phyloP scores from a whole-genome alignment of 2,888 invertebrate species.

The Sesia bembeciformis region DNA sequence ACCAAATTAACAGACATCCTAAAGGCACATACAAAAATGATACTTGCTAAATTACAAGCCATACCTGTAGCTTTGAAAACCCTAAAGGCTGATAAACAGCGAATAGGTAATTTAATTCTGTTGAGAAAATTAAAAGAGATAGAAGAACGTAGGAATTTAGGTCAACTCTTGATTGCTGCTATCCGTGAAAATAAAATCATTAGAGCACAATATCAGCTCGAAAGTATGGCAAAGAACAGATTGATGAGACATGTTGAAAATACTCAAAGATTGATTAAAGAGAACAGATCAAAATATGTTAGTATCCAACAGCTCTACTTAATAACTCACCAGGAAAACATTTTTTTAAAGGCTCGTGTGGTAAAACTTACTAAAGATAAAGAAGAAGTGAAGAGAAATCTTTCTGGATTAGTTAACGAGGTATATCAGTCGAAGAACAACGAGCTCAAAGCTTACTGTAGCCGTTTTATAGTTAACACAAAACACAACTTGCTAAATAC shows the following conservation, averaged over 20 bases:
- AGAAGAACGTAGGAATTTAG: conserved; percentile 41
- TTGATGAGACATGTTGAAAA: conserved; percentile 36
- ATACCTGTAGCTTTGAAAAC: neutral
- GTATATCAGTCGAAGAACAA: conserved; percentile 43
- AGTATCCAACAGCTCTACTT: conserved; percentile 53
- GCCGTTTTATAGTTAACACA: conserved; percentile 41
- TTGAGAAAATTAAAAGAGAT: conserved; percentile 42
- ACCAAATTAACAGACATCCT: conserved; percentile 4
- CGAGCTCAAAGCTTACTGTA: conserved; percentile 45
- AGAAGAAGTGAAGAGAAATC: conserved; percentile 37
- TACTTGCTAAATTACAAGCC: conserved; percentile 1
- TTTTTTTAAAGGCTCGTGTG: conserved; percentile 39
- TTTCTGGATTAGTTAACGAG: conserved; percentile 41
- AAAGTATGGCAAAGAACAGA: conserved; percentile 42
- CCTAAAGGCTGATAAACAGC: conserved; percentile 3
- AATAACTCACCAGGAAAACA: conserved; percentile 50
- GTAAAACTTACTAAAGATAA: conserved; percentile 41
- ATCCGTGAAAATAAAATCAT: conserved; percentile 51
- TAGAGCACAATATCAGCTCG: conserved; percentile 38
- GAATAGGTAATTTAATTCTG: conserved; percentile 25
- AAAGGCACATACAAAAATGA: conserved; percentile 11
- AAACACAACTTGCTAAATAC: conserved; percentile 39
- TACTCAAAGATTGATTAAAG: conserved; percentile 40
- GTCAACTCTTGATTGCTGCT: conserved; percentile 37
- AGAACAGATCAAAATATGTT: conserved; percentile 36